These are phyloP conservation scores for Bradynema listronoti DNA, from an alignment of 1,140 invertebrate genomes.

Conservation along the genomic window DNA sequence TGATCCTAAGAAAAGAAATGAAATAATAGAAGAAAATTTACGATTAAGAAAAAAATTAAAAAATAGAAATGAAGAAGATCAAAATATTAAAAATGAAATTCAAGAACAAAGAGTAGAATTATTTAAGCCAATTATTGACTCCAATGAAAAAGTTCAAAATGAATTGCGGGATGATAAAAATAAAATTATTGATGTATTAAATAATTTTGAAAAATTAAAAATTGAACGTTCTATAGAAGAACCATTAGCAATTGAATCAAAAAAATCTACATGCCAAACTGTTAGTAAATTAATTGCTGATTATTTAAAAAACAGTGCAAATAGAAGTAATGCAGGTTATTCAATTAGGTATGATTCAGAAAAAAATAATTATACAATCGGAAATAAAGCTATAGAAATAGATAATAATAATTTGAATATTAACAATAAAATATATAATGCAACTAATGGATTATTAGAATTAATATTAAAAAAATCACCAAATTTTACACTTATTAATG, in stretches of 20 bases:
- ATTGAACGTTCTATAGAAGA: neutral
- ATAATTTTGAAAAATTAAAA: conserved; percentile 22
- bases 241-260: conserved; percentile 8
- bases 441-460: conserved; percentile 28
- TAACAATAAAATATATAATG: conserved; percentile 16
- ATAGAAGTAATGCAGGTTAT: conserved; percentile 38
- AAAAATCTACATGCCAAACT: conserved; percentile 3
- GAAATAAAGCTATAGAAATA: conserved; percentile 31
- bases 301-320: conserved; percentile 25
- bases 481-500: conserved; percentile 22
- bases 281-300: conserved; percentile 21
- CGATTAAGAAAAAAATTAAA: conserved; percentile 30
- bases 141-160: conserved; percentile 33
- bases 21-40: conserved; percentile 32
- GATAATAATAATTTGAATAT: conserved; percentile 27
- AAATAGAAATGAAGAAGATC: conserved; percentile 27
- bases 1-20: conserved; percentile 28
- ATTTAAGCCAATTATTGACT: conserved; percentile 35
- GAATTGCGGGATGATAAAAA: conserved; percentile 27
- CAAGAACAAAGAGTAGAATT: conserved; percentile 32
- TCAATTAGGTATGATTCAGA: conserved; percentile 29
- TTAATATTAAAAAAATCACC: conserved; percentile 33
- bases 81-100: conserved; percentile 16
- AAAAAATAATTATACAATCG: conserved; percentile 28
- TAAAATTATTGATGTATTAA: conserved; percentile 30